Evolutionary conservation across 2,113 vertebrate species (phyloP), one percentile per base, ranked within the genome.

Genomic region (Trogon surrucura): DNA sequence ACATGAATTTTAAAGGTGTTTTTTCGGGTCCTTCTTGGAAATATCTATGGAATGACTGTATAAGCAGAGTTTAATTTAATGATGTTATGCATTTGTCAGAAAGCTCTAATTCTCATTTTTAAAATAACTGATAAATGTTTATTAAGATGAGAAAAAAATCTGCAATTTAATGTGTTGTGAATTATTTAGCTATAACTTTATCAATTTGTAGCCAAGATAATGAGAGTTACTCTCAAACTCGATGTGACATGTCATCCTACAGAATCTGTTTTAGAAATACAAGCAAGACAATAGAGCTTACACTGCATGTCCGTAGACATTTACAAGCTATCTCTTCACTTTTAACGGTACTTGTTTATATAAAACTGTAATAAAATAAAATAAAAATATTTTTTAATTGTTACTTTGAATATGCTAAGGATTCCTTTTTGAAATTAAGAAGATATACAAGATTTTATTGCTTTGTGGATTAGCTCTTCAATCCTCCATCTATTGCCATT

Each of bases 111-210:
- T 80, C 19, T 65, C 16, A 8, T 12, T 54, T 10, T 58, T 78
- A 66, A 75, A 79, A 62, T 36, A 75, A 25, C 18, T 16, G 10
- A 45, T 45, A 71, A 74, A 50, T 0, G 1, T 80, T 94, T 67
- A 60, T 10, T n/a, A 44, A 85, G 80, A 85, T 6, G 13, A 70
- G 29, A 84, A 70, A 0, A 92, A 53, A 67, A 26, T 5, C 61
- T 34, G 8, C 1, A 2, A 10, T 41, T 79, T 66, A 34, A 58
- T 13, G 4, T 34, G 27, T 41, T 1, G 0, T 34, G 22, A 92
- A 36, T 83, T 77, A 73, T 77, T 77, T 73, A 1, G 4, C 30
- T 80, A 26, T 38, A 85, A 74, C 8, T 47, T 41, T 71, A 66
- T 26, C 78, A 71, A 74, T 74, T 72, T 71, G n/a, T 10, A 66